Evolutionary conservation across 2,113 vertebrate species (phyloP).

Genomic region (Indicator maculatus): DNA sequence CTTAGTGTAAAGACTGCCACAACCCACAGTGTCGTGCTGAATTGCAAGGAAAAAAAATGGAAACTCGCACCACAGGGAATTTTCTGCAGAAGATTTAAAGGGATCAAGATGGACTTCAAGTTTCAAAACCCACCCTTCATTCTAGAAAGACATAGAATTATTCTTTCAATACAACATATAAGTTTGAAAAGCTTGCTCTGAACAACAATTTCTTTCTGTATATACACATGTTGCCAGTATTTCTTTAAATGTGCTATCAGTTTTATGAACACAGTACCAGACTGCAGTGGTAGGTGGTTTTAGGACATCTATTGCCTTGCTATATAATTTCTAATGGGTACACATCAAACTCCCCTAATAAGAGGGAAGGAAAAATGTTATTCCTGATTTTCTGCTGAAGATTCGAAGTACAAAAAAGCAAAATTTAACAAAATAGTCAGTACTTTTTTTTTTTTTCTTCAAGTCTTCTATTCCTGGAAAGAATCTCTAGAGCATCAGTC

Average conservation of each 20-base stretch:
- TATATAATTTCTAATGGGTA: not conserved
- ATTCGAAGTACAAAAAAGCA: not conserved
- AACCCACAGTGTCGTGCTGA: not conserved
- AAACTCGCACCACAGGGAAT: not conserved
- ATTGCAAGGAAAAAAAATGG: not conserved
- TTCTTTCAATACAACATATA: not conserved
- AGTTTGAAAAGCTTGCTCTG: not conserved
- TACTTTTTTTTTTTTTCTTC: not conserved
- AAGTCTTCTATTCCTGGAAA: not conserved
- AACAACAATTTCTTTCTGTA: not conserved
- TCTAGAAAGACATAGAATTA: not conserved
- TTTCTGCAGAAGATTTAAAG: not conserved
- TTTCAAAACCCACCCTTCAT: not conserved
- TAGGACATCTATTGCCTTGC: not conserved
- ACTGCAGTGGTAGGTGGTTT: not conserved
- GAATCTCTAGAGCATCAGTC: not conserved
- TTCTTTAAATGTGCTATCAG: not conserved
- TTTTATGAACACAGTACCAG: not conserved
- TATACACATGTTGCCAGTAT: not conserved
- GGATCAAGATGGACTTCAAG: not conserved
- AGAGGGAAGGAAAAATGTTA: not conserved
- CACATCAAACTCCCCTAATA: not conserved
- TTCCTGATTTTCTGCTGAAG: not conserved
- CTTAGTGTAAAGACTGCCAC: not conserved
- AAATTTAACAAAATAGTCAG: not conserved